Percentiles rank a stretch among this genome's conserved stretches.
Conservation (phyloP, 1,140 invertebrate species). For the Eulimnadia texana region DNA sequence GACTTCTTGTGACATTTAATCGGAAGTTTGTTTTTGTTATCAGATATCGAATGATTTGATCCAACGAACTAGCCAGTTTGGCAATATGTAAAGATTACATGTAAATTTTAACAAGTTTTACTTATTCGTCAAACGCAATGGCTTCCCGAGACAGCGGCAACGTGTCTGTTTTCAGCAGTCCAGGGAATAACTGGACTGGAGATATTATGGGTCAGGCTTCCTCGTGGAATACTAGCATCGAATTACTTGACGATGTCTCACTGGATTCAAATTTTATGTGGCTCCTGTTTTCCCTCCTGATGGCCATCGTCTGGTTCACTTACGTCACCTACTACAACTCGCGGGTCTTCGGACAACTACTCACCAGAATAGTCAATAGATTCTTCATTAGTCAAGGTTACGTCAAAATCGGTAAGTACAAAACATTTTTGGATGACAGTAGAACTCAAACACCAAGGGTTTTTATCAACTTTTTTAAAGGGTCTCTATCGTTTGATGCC, state of each 20-base stretch:
- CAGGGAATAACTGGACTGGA: not conserved
- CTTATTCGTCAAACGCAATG: not conserved
- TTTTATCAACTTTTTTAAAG: slow-evolving; percentile 32
- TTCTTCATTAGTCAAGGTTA: slow-evolving; percentile 72
- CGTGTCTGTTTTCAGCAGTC: not conserved
- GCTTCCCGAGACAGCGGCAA: not conserved
- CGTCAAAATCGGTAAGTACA: slow-evolving; percentile 75
- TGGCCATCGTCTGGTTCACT: slow-evolving; percentile 72
- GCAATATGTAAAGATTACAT: no score
- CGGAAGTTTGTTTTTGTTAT: no score
- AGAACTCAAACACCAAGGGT: no score
- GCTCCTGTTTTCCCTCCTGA: slow-evolving; percentile 62
- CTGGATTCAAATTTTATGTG: slow-evolving; percentile 69
- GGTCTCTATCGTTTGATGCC: slow-evolving; percentile 85
- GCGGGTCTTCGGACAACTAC: slow-evolving; percentile 70
- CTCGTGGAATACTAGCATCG: slow-evolving; percentile 10
- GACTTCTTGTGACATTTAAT: no score
- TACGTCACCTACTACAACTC: slow-evolving; percentile 95
- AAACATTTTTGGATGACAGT: not conserved
- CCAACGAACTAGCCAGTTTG: no score
- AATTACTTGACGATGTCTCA: slow-evolving; percentile 42
- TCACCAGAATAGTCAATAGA: slow-evolving; percentile 76
- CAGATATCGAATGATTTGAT: no score
- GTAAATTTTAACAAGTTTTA: no score
- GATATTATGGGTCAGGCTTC: slow-evolving; percentile 3